Percentiles rank a stretch among this genome's conserved stretches.
Evolutionary conservation across 1,140 invertebrate species (phyloP).

Genomic region (Hydropsyche tenuis): DNA sequence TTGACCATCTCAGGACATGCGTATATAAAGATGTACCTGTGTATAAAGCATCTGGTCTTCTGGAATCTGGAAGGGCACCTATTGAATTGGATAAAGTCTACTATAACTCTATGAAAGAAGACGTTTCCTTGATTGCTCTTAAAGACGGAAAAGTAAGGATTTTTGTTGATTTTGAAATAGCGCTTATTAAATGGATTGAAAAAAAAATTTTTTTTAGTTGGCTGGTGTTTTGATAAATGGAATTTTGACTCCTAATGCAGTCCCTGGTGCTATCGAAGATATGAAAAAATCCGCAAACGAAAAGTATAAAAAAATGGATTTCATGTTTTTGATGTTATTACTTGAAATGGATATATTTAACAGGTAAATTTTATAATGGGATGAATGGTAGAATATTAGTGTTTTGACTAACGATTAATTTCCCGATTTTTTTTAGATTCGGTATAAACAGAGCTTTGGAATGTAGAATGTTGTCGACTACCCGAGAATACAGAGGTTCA

Average conservation of each 20-base stretch:
- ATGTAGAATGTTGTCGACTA: slow-evolving; percentile 43
- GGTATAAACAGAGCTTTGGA: slow-evolving; percentile 48
- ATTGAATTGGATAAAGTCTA: slow-evolving; percentile 47
- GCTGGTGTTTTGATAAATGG: slow-evolving; percentile 48
- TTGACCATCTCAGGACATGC: slow-evolving; percentile 42
- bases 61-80: slow-evolving; percentile 35
- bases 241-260: slow-evolving; percentile 41
- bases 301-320: slow-evolving; percentile 49
- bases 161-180: neutral
- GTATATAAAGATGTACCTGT: slow-evolving; percentile 44
- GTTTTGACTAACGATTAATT: neutral
- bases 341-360: slow-evolving; percentile 47
- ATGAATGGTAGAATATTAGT: neutral
- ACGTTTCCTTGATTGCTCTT: slow-evolving; percentile 41
- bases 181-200: neutral
- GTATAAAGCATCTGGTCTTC: slow-evolving; percentile 43
- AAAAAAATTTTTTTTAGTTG: slow-evolving; percentile 39
- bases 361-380: slow-evolving; percentile 26
- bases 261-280: slow-evolving; percentile 43
- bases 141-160: slow-evolving; percentile 43
- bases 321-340: slow-evolving; percentile 45
- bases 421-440: slow-evolving; percentile 37
- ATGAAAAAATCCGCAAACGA: slow-evolving; percentile 46
- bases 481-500: slow-evolving; percentile 44
- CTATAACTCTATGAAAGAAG: slow-evolving; percentile 44